Conservation (phyloP, 2,888 invertebrate genomes). For the Heliconius charithonia region DNA sequence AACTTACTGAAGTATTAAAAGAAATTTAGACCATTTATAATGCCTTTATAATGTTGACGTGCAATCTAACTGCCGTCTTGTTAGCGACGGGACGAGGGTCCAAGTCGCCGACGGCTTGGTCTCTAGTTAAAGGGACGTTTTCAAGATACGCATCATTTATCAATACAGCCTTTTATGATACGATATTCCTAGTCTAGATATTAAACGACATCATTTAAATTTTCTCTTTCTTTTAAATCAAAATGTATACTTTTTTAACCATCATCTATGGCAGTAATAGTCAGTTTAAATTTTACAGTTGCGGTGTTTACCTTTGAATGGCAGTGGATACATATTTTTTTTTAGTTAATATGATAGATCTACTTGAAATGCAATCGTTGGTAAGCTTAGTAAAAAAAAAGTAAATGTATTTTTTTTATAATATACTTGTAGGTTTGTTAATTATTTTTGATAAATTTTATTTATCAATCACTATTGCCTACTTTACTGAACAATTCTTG, state of each 20-base stretch:
- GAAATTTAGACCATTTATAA: background rate
- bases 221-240: too few species aligned
- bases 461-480: too few species aligned
- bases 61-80: background rate
- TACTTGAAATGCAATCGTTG: too few species aligned
- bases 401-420: too few species aligned
- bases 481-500: too few species aligned
- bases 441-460: too few species aligned
- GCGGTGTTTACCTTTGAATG: too few species aligned
- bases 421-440: too few species aligned
- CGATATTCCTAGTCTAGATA: background rate
- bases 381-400: too few species aligned
- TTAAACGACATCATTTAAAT: background rate
- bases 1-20: background rate
- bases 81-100: background rate
- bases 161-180: background rate
- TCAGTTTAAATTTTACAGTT: too few species aligned
- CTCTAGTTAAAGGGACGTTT: background rate
- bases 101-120: background rate
- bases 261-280: background rate
- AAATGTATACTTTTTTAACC: background rate
- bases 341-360: too few species aligned
- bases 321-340: too few species aligned
- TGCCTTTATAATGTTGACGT: background rate
- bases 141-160: background rate